Conservation (phyloP, 1,140 invertebrate species). For the Amyelois transitella region DNA sequence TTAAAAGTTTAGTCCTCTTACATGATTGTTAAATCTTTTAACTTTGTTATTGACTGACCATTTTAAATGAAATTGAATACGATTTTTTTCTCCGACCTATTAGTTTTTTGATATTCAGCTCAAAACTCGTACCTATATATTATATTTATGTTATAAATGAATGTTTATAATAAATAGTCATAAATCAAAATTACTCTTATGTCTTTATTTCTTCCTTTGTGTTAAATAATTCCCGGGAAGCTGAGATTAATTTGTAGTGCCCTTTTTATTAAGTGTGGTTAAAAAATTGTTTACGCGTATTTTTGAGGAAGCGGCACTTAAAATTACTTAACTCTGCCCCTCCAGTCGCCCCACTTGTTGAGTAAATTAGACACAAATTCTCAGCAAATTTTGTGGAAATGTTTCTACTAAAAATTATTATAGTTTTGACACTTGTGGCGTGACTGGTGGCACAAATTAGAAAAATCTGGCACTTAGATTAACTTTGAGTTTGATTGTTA, state of each 20-base stretch:
- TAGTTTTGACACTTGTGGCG: too few relatives aligned
- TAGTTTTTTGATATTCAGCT: conserved; percentile 1
- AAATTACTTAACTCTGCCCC: too few relatives aligned
- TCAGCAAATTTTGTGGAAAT: too few relatives aligned
- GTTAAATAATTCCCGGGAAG: conserved; percentile 37
- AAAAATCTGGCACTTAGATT: neutral
- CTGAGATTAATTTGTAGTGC: conserved; percentile 35
- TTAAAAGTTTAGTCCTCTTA: too few relatives aligned
- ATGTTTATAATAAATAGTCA: neutral
- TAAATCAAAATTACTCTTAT: conserved; percentile 11
- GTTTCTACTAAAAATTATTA: too few relatives aligned
- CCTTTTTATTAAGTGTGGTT: conserved; percentile 2
- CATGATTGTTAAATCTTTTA: too few relatives aligned
- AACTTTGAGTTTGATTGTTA: conserved; percentile 59
- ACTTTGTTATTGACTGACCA: too few relatives aligned
- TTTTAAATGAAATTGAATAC: too few relatives aligned
- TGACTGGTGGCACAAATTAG: too few relatives aligned
- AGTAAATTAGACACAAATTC: too few relatives aligned
- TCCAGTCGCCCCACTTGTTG: too few relatives aligned
- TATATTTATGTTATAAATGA: neutral
- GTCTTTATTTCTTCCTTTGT: conserved; percentile 13
- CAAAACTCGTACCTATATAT: neutral
- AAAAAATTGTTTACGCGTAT: neutral
- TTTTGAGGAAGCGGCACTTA: neutral
- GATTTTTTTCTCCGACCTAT: too few relatives aligned